Evolutionary conservation across 2,888 invertebrate genomes (phyloP).

Genomic region (Lacanobia oleracea): DNA sequence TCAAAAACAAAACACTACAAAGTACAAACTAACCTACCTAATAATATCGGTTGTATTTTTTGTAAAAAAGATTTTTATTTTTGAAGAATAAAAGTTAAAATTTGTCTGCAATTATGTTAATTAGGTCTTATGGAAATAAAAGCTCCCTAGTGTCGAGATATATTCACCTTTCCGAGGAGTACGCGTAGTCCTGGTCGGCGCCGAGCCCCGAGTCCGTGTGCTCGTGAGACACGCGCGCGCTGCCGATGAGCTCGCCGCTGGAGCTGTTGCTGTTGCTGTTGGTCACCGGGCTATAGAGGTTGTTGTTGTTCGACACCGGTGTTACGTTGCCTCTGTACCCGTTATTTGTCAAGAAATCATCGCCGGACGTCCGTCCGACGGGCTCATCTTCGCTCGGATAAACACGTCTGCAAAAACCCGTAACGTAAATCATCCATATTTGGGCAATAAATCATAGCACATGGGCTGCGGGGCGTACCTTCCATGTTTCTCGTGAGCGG

Average conservation of each 20-base stretch:
- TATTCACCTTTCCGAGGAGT: constrained; percentile 92
- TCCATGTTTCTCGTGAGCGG: constrained; percentile 63
- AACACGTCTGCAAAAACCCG: constrained; percentile 80
- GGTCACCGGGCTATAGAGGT: constrained; percentile 88
- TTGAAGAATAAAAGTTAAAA: too few relatives aligned
- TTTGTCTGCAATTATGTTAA: background rate
- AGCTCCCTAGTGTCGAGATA: constrained; percentile 8
- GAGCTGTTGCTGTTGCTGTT: constrained; percentile 90
- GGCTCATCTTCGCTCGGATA: constrained; percentile 87
- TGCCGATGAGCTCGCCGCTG: constrained; percentile 88
- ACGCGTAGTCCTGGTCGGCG: constrained; percentile 94
- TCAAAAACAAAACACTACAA: too few relatives aligned
- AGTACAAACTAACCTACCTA: too few relatives aligned
- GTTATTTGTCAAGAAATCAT: constrained; percentile 86
- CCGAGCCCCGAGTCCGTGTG: constrained; percentile 95
- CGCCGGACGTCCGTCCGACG: constrained; percentile 74
- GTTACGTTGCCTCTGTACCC: constrained; percentile 85
- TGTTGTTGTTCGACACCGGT: constrained; percentile 84
- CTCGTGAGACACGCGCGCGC: constrained; percentile 92
- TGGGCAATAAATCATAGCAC: constrained; percentile 59
- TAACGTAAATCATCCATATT: constrained; percentile 64
- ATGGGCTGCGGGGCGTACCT: constrained; percentile 56
- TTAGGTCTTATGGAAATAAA: background rate
- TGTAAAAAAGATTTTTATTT: too few relatives aligned
- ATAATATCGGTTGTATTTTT: too few relatives aligned